Evolutionary conservation across 1,140 invertebrate species (phyloP).

Genomic region (Hesperophylax magnus): DNA sequence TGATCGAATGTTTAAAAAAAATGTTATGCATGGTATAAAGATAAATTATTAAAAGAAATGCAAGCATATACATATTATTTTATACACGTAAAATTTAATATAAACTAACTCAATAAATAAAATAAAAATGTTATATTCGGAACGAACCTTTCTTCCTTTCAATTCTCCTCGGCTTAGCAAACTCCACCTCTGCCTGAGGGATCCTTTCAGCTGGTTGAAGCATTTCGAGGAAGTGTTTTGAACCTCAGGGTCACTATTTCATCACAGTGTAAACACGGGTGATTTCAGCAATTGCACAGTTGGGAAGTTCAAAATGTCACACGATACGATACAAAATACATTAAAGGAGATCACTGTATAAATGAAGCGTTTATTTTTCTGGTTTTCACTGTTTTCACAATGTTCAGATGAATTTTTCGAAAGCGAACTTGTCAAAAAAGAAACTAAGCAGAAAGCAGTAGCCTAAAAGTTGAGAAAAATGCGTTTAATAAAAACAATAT

Average conservation of each 20-base stretch:
- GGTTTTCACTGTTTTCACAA: background rate
- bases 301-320: background rate
- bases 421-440: too few relatives aligned
- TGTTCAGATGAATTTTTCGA: background rate
- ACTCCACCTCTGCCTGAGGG: conserved; percentile 53
- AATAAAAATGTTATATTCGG: background rate
- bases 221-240: background rate
- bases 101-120: too few relatives aligned
- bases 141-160: conserved; percentile 54
- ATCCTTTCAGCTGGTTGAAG: conserved; percentile 52
- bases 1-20: background rate
- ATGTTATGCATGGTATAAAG: background rate
- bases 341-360: background rate
- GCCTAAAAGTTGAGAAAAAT: background rate
- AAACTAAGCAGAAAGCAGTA: background rate
- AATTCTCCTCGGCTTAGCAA: conserved; percentile 52
- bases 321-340: background rate
- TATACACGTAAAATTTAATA: too few relatives aligned
- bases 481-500: background rate
- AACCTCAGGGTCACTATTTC: background rate
- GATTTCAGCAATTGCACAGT: background rate
- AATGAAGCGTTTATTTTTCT: background rate
- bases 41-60: too few relatives aligned
- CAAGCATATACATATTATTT: too few relatives aligned
- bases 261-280: background rate